phyloP scores from a whole-genome alignment of 2,113 vertebrate genomes.

The Daphoenositta chrysoptera region DNA sequence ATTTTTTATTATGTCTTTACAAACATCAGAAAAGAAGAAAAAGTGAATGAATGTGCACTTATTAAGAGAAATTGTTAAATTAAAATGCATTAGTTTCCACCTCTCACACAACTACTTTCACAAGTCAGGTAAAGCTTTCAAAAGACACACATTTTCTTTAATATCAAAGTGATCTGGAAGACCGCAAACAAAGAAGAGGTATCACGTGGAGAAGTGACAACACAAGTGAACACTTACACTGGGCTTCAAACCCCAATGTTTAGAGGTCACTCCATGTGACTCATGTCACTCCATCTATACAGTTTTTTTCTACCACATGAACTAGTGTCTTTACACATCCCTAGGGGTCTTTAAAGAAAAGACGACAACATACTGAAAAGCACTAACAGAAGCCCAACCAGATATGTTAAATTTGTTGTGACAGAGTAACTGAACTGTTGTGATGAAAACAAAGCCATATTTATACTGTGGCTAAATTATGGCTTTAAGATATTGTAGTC shows the following conservation, averaged over 20 bases:
- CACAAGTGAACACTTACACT: neutral
- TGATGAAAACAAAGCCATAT: neutral
- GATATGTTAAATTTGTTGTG: neutral
- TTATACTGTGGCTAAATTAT: neutral
- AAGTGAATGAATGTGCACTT: neutral
- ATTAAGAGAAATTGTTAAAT: neutral
- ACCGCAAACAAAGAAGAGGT: neutral
- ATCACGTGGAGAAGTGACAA: neutral
- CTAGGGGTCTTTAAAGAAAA: neutral
- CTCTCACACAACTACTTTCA: neutral
- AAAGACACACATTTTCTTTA: neutral
- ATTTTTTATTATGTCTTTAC: neutral
- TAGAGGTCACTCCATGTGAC: neutral
- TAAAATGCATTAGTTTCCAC: neutral
- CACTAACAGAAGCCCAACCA: neutral
- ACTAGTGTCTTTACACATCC: neutral
- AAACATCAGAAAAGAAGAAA: neutral
- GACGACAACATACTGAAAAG: neutral
- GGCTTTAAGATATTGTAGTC: neutral
- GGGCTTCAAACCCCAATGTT: neutral
- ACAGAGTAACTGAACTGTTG: neutral
- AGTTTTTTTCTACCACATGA: neutral
- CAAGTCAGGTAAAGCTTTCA: neutral
- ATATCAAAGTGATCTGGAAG: neutral
- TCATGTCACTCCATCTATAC: neutral